Conservation (phyloP, 37 sponge, comb jelly and placozoan species). For the Lycopodina hypogea region DNA sequence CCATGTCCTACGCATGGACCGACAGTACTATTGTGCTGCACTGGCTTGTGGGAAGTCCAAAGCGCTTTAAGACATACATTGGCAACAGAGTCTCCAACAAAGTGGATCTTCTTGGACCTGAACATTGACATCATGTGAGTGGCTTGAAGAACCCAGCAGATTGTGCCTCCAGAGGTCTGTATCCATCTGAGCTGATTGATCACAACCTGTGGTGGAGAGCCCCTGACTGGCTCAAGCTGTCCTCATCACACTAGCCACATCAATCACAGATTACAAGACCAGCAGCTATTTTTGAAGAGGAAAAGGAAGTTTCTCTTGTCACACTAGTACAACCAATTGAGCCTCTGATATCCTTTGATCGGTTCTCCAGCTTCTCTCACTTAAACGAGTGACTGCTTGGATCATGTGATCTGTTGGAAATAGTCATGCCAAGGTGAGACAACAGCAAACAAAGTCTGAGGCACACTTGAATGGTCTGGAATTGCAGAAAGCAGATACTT, state of each 20-base stretch:
- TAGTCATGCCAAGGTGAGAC: neutral
- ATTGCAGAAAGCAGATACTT: constrained; percentile 11
- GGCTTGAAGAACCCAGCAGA: no score
- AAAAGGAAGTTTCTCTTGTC: constrained; percentile 3
- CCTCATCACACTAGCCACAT: constrained; percentile 23
- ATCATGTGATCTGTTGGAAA: constrained; percentile 25
- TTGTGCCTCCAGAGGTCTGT: no score
- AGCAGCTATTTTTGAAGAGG: neutral
- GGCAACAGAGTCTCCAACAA: constrained; percentile 24
- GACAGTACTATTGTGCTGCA: no score
- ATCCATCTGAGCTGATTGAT: no score
- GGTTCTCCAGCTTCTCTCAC: constrained; percentile 16
- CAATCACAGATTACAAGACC: neutral
- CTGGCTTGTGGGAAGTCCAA: no score
- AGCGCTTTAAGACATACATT: constrained; percentile 31
- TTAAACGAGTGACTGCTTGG: no score
- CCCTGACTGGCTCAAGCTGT: constrained; percentile 11
- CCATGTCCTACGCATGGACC: no score
- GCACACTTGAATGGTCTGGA: constrained; percentile 16
- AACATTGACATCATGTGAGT: no score
- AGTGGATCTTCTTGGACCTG: no score
- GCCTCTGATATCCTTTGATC: constrained; percentile 28
- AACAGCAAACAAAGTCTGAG: no score
- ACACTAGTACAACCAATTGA: no score
- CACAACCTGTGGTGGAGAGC: no score